Percentiles rank a stretch among this genome's conserved stretches.
Evolutionary conservation across 2,113 vertebrate genomes (phyloP).

Genomic region (Phycodurus eques): DNA sequence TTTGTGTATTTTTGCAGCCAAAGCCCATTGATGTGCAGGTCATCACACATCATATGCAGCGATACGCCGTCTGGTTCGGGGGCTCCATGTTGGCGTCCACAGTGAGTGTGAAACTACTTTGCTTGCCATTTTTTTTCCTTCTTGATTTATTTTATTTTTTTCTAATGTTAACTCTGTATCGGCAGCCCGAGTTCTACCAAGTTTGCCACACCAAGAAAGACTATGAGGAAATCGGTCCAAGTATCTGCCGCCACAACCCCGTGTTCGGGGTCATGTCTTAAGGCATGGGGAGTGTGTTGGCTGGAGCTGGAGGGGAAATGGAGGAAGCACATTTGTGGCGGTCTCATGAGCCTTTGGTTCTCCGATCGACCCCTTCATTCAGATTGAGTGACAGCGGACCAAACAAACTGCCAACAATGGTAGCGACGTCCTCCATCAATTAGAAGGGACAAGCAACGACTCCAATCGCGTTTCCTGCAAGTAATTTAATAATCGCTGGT

Average conservation of each 20-base stretch:
- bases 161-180: neutral
- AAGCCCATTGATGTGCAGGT: slow-evolving; percentile 95
- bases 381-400: slow-evolving; percentile 52
- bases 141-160: neutral
- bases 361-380: slow-evolving; percentile 31
- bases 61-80: slow-evolving; percentile 95
- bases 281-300: neutral
- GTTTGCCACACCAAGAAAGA: slow-evolving; percentile 99
- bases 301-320: slow-evolving; percentile 19
- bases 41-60: slow-evolving; percentile 93
- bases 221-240: slow-evolving; percentile 96
- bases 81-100: slow-evolving; percentile 94
- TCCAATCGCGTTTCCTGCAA: slow-evolving; percentile 52
- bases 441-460: slow-evolving; percentile 42
- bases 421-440: slow-evolving; percentile 31
- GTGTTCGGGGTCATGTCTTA: slow-evolving; percentile 98
- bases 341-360: slow-evolving; percentile 51
- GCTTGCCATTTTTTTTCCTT: neutral
- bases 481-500: slow-evolving; percentile 53
- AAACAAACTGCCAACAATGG: slow-evolving; percentile 38
- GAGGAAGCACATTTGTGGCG: slow-evolving; percentile 22
- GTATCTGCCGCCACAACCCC: slow-evolving; percentile 97
- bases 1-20: slow-evolving; percentile 71
- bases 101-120: slow-evolving; percentile 55
- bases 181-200: slow-evolving; percentile 96